Conservation (phyloP, 2,797 vertebrate genomes). For the Sardinella longiceps region DNA sequence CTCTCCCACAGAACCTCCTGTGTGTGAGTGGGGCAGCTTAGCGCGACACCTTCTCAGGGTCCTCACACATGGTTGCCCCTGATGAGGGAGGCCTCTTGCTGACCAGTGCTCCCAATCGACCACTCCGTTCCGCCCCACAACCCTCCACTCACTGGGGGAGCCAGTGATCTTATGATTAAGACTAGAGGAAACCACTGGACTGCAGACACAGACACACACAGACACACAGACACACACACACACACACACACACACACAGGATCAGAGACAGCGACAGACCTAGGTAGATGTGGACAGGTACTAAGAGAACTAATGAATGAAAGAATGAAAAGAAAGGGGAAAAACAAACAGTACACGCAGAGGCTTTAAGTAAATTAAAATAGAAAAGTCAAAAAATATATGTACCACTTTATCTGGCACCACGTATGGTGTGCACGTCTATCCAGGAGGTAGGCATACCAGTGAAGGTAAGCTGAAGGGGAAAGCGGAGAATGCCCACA, state of each 20-base stretch:
- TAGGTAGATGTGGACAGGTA: no score
- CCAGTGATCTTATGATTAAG: slow-evolving; percentile 2
- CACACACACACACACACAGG: not conserved
- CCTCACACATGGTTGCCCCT: slow-evolving; percentile 6
- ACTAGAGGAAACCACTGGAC: not conserved
- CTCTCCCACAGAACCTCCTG: not conserved
- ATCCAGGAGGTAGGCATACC: not conserved
- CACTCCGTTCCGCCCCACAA: not conserved
- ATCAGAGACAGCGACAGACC: no score
- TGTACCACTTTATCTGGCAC: no score
- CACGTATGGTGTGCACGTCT: no score
- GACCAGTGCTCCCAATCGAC: not conserved
- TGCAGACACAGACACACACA: no score
- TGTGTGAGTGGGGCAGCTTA: not conserved
- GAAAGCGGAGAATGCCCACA: no score
- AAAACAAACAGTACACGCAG: no score
- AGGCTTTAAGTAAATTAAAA: no score
- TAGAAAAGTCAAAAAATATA: no score
- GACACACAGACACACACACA: not conserved
- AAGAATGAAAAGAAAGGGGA: no score
- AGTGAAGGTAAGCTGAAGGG: not conserved
- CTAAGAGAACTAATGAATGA: no score
- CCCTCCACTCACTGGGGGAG: not conserved
- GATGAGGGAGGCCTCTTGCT: not conserved
- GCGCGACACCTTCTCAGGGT: slow-evolving; percentile 11